Percentiles rank a stretch among this genome's conserved stretches.
These are phyloP conservation scores for Drosophila mercatorum DNA, from an alignment of 2,888 invertebrate species.

Conservation along the genomic window DNA sequence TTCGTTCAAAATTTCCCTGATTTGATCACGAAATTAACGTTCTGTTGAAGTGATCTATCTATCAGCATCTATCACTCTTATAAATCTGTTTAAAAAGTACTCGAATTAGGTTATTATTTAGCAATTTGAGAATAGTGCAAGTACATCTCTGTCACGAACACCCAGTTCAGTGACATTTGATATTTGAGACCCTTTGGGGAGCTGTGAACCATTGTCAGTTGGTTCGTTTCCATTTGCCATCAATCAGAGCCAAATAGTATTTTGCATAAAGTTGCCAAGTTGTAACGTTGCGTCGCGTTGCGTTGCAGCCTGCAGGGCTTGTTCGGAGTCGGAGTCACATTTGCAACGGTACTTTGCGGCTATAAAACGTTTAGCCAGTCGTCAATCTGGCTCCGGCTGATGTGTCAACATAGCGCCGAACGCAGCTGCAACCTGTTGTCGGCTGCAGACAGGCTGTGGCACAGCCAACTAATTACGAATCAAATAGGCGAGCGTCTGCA, in stretches of 20 bases:
- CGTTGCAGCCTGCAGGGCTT: slow-evolving; percentile 59
- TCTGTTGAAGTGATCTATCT: neutral
- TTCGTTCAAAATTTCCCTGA: neutral
- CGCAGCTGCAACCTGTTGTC: slow-evolving; percentile 63
- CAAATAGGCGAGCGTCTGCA: slow-evolving; percentile 55
- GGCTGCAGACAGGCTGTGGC: slow-evolving; percentile 8
- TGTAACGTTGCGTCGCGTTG: slow-evolving; percentile 48
- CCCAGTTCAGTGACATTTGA: slow-evolving; percentile 59
- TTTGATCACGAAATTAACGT: neutral
- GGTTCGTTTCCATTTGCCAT: slow-evolving; percentile 54
- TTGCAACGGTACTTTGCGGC: slow-evolving; percentile 72
- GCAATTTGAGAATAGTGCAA: neutral
- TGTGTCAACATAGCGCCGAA: slow-evolving; percentile 40
- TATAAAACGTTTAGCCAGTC: slow-evolving; percentile 75
- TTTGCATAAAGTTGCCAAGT: slow-evolving; percentile 70
- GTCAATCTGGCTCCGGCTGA: slow-evolving; percentile 34
- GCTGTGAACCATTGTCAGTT: slow-evolving; percentile 33
- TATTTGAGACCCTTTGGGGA: neutral
- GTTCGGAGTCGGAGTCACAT: slow-evolving; percentile 39
- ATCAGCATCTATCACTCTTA: neutral
- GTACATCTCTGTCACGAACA: neutral
- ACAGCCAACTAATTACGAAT: slow-evolving; percentile 73
- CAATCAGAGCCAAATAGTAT: slow-evolving; percentile 63
- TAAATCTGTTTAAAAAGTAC: neutral
- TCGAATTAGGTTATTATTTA: neutral